Evolutionary conservation across 2,888 invertebrate genomes (phyloP).

Genomic region (Sinodicranocentrus sp.): DNA sequence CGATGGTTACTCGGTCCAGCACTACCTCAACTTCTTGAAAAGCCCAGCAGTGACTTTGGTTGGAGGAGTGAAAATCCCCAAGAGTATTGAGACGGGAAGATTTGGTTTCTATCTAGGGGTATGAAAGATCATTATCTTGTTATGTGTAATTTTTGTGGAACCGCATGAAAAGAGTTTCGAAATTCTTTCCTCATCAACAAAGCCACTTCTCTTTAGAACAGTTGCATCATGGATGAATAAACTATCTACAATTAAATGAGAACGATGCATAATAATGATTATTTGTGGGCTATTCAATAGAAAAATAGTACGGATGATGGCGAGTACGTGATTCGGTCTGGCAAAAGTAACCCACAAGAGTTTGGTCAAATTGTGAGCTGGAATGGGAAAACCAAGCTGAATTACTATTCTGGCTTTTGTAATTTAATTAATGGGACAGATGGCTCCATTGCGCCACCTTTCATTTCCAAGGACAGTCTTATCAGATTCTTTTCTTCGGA

Average conservation of each 20-base stretch:
- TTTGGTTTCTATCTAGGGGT: slow-evolving; percentile 76
- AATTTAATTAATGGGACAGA: slow-evolving; percentile 76
- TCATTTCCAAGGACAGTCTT: slow-evolving; percentile 73
- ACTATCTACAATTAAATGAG: too few species aligned
- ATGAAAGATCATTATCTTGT: slow-evolving; percentile 9
- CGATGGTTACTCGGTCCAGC: slow-evolving; percentile 75
- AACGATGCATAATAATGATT: too few species aligned
- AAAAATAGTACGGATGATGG: slow-evolving; percentile 76
- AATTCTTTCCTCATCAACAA: neutral
- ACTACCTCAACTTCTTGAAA: slow-evolving; percentile 73
- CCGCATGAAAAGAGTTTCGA: too few species aligned
- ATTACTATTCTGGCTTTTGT: slow-evolving; percentile 73
- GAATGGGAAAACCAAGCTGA: slow-evolving; percentile 76
- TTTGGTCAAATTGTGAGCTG: slow-evolving; percentile 76
- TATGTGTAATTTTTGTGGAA: too few species aligned
- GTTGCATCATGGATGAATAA: too few species aligned
- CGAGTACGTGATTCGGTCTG: slow-evolving; percentile 74
- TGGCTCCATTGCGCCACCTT: slow-evolving; percentile 73
- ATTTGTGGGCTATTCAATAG: slow-evolving; percentile 37
- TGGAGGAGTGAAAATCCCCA: slow-evolving; percentile 72
- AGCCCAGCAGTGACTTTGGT: slow-evolving; percentile 72
- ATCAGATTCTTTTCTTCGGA: slow-evolving; percentile 75
- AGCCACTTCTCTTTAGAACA: too few species aligned
- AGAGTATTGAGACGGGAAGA: slow-evolving; percentile 72
- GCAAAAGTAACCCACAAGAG: slow-evolving; percentile 72